Base-by-base conservation (phyloP, 2,888 invertebrate species). In the Polyommatus iphigenia region DNA sequence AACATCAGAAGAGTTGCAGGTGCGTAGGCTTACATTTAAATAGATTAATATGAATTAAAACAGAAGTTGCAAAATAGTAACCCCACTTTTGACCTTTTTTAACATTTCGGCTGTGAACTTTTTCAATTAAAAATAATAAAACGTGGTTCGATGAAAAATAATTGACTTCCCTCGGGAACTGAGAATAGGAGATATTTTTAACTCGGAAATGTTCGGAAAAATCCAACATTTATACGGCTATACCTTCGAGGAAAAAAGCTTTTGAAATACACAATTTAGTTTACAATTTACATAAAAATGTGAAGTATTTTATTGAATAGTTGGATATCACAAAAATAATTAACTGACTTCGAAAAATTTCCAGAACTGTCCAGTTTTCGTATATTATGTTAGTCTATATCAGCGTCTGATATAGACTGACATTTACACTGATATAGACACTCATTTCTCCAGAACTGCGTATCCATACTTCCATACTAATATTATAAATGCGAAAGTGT, bases 101-200 rank as follows among this genome's bases (percentile, higher is more conserved):
- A 15, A 67, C 24, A 18, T 67, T 67, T 32, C 6, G 67, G 67
- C 24, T 67, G 13, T 15, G 29, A 67, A 67, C 67, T 67, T 67
- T 67, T 67, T 29, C 67, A 67, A 67, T 67, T 67, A 67, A 67
- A 67, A 67, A 15, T 32, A 29, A 15, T 67, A 67, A 15, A 67
- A 67, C 32, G 67, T 15, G 29, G 29, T 32, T 67, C 29, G 67
- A 67, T 67, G 29, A 18, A 67, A 54, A 67, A 67, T 67, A 67
- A 67, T 67, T 67, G 67, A 29, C 15, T 32, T 15, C 67, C 67
- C 15, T 67, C 29, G 67, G 3, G 29, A 67, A 32, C 29, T 32
- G 15, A 15, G 4, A 62, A 32, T 6, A 32, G 67, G 15, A 18
- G 29, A 15, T 67, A 67, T 29, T 67, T 67, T 67, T 15, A 32